phyloP scores from a whole-genome alignment of 2,797 vertebrate genomes.

The Sorex maritimensis region DNA sequence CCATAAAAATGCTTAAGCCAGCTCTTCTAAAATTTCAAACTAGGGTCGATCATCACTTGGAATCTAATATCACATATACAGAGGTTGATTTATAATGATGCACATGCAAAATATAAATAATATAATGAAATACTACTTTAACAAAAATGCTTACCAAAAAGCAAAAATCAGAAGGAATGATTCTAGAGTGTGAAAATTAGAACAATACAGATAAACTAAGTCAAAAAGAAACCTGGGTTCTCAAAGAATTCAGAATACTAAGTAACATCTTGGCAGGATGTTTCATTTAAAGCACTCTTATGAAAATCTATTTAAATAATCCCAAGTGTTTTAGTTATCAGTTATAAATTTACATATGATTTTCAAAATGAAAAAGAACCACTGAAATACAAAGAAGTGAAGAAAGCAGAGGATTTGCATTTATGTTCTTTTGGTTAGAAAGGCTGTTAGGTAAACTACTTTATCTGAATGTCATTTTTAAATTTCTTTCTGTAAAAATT shows the following conservation, averaged over 20 bases:
- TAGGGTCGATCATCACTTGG: not conserved
- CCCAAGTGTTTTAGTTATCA: not conserved
- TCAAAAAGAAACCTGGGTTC: not conserved
- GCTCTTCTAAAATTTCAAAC: not conserved
- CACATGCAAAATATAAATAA: too few species aligned
- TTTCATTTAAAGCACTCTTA: not conserved
- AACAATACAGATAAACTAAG: not conserved
- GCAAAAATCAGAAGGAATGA: too few species aligned
- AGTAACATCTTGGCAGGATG: not conserved
- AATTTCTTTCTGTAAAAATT: not conserved
- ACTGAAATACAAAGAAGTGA: not conserved
- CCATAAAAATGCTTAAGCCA: not conserved
- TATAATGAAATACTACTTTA: too few species aligned
- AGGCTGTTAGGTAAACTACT: not conserved
- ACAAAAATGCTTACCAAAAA: too few species aligned
- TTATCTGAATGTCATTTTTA: not conserved
- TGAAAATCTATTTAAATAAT: not conserved
- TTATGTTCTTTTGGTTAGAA: not conserved
- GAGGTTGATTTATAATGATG: too few species aligned
- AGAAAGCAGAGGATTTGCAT: not conserved
- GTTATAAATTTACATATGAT: constrained; percentile 5
- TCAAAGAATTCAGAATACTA: not conserved
- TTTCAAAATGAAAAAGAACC: not conserved
- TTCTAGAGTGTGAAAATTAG: not conserved
- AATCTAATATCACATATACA: not conserved